Evolutionary conservation across 2,888 invertebrate species (phyloP).

Genomic region (Drosophila mulleri): DNA sequence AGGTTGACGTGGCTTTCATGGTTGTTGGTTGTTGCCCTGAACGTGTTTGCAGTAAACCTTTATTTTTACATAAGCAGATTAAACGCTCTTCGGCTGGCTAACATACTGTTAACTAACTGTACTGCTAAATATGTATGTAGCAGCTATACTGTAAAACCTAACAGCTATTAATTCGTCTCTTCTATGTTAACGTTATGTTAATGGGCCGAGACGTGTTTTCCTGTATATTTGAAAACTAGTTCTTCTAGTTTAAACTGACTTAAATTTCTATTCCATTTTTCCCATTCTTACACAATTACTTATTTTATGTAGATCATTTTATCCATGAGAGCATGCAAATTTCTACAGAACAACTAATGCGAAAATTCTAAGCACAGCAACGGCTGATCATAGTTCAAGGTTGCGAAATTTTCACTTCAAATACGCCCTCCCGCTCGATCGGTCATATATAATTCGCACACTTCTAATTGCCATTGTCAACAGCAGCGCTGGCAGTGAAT

Average conservation of each 20-base stretch:
- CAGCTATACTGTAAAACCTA: not conserved
- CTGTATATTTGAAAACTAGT: not conserved
- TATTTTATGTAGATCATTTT: constrained; percentile 18
- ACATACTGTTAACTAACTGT: not conserved
- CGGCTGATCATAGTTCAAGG: constrained; percentile 51
- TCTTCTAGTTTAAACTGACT: not conserved
- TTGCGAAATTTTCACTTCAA: constrained; percentile 17
- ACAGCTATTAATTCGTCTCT: not conserved
- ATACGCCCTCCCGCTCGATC: constrained; percentile 1
- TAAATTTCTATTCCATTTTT: not conserved
- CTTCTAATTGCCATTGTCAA: constrained; percentile 73
- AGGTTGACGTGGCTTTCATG: not conserved
- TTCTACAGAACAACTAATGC: constrained; percentile 42
- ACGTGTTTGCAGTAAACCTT: not conserved
- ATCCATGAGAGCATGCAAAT: constrained; percentile 47
- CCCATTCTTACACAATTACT: constrained; percentile 1
- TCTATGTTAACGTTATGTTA: not conserved
- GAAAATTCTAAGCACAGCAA: constrained; percentile 6
- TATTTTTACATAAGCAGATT: not conserved
- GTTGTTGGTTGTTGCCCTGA: not conserved
- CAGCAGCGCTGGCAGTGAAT: constrained; percentile 38
- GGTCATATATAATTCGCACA: constrained; percentile 37
- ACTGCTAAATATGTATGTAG: not conserved
- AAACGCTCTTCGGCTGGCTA: not conserved
- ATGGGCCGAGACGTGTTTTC: not conserved